These are phyloP conservation scores for Rafetus swinhoei DNA, from an alignment of 2,113 vertebrate genomes.

Conservation along the genomic window DNA sequence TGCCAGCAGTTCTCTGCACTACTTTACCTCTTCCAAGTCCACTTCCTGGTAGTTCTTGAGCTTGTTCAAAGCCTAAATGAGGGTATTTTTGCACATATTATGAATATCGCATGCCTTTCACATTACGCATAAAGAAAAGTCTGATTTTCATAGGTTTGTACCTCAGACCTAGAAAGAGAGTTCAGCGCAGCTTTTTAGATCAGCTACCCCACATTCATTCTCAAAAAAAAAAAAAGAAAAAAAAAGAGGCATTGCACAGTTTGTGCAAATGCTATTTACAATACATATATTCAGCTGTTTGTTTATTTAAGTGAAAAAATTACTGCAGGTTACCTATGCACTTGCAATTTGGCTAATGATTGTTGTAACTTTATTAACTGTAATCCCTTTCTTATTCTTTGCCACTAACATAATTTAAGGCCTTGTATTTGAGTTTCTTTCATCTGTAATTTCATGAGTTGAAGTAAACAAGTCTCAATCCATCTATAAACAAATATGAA, in stretches of 20 bases:
- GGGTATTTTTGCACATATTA: background rate
- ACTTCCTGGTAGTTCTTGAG: slow-evolving; percentile 7
- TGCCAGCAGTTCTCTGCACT: background rate
- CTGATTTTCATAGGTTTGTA: background rate
- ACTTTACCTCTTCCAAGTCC: background rate
- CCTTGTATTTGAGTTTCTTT: background rate
- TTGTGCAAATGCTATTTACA: background rate
- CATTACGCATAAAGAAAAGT: background rate
- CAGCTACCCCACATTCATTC: background rate
- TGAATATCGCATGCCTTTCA: background rate
- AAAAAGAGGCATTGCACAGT: background rate
- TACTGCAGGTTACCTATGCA: background rate
- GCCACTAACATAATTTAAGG: background rate
- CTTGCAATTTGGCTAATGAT: background rate
- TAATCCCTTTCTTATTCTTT: background rate
- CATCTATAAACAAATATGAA: background rate
- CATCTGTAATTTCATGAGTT: background rate
- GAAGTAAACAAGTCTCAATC: background rate
- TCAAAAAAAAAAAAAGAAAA: background rate
- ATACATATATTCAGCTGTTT: background rate
- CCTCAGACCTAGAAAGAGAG: background rate
- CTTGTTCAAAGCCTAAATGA: background rate
- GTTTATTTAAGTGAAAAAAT: background rate
- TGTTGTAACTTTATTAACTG: background rate
- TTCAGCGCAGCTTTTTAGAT: background rate